Conservation (phyloP, 1,140 invertebrate genomes). For the Lethocerus indicus region DNA sequence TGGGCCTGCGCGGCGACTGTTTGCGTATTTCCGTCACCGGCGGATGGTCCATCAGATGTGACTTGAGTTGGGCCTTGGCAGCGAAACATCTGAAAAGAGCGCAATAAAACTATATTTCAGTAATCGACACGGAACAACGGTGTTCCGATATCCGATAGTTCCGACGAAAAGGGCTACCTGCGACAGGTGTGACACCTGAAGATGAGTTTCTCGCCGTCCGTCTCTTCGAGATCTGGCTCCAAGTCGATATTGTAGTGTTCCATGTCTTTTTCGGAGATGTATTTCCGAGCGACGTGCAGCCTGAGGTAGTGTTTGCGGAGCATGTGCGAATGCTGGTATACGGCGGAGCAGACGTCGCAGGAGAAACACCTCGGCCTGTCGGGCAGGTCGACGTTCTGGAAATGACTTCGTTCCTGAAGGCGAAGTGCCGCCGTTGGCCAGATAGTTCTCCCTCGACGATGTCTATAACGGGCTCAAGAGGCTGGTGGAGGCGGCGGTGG, state of each 20-base stretch:
- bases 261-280: constrained; percentile 27
- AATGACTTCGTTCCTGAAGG: constrained; percentile 5
- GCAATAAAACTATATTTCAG: too few relatives aligned
- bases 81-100: constrained; percentile 25
- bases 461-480: constrained; percentile 8
- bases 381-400: constrained; percentile 5
- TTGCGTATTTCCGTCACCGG: constrained; percentile 7
- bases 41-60: constrained; percentile 21
- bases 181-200: constrained; percentile 28
- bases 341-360: constrained; percentile 32
- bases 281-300: constrained; percentile 33
- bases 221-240: constrained; percentile 4
- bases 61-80: constrained; percentile 22
- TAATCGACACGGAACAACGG: too few relatives aligned
- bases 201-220: constrained; percentile 15
- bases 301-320: constrained; percentile 35
- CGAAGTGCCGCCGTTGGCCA: constrained; percentile 6
- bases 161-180: too few relatives aligned
- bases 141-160: too few relatives aligned
- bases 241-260: constrained; percentile 16
- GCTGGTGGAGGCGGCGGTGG: too few relatives aligned
- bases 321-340: constrained; percentile 33
- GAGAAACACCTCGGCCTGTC: constrained; percentile 26
- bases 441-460: constrained; percentile 8
- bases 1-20: constrained; percentile 3